Percentiles rank a stretch among this genome's conserved stretches.
Conservation (phyloP, 2,113 vertebrate genomes). For the Pontoporia blainvillei region DNA sequence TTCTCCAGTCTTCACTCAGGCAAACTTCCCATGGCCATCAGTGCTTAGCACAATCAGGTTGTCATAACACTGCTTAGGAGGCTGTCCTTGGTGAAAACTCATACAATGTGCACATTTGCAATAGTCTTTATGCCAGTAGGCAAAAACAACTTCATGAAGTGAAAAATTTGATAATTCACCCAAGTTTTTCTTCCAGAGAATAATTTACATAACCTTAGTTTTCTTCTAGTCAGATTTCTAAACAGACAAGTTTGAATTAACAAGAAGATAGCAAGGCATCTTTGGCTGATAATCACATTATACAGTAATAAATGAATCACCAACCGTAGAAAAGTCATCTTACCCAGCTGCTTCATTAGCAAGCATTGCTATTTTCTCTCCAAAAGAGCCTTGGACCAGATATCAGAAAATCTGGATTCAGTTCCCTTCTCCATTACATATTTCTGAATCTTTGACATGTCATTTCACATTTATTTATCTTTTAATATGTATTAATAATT, state of each 20-base stretch:
- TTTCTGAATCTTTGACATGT: not conserved
- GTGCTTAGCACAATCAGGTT: not conserved
- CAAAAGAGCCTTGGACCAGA: not conserved
- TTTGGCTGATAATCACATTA: not conserved
- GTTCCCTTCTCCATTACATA: not conserved
- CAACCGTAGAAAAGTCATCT: not conserved
- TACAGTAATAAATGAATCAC: slow-evolving; percentile 3
- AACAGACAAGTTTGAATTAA: not conserved
- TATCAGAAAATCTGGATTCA: not conserved
- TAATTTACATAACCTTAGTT: not conserved
- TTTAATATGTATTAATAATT: not conserved
- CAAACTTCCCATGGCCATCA: not conserved
- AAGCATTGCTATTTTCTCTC: not conserved
- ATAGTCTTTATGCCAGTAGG: not conserved
- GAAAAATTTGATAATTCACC: not conserved
- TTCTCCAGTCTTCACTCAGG: not conserved
- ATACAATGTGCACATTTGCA: not conserved
- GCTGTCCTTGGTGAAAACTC: not conserved
- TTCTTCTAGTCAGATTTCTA: slow-evolving; percentile 11
- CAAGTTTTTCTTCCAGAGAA: not conserved
- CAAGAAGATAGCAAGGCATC: not conserved
- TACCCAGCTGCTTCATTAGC: not conserved
- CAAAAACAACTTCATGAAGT: not conserved
- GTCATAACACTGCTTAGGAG: not conserved
- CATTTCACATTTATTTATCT: not conserved